Percentiles rank a stretch among this genome's conserved stretches.
Conservation (phyloP, 1,140 invertebrate species). For the Eumeta japonica region DNA sequence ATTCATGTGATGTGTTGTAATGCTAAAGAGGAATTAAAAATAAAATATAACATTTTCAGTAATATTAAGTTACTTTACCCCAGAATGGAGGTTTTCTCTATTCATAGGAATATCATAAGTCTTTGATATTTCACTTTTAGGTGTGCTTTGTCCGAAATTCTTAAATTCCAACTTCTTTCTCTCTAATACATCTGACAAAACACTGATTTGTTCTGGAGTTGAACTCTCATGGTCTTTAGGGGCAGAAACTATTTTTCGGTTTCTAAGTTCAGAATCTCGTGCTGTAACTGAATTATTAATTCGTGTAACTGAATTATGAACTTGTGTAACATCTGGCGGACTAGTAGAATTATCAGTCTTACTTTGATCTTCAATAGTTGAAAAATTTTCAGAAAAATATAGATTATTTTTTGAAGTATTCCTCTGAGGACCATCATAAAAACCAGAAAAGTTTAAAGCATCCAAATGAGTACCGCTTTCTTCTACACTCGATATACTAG, state of each 20-base stretch:
- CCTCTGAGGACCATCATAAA: slow-evolving; percentile 21
- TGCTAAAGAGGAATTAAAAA: too few relatives aligned
- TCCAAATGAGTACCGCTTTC: too few relatives aligned
- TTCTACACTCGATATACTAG: slow-evolving; percentile 40
- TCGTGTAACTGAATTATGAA: too few relatives aligned
- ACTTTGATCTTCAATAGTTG: slow-evolving; percentile 29
- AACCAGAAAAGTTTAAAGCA: background rate
- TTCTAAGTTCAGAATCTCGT: too few relatives aligned
- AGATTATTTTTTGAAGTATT: slow-evolving; percentile 47
- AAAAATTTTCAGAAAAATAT: slow-evolving; percentile 36
- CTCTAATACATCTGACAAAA: too few relatives aligned
- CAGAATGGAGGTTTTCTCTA: slow-evolving; percentile 24
- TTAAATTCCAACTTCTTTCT: too few relatives aligned
- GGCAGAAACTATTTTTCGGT: too few relatives aligned
- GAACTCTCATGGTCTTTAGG: too few relatives aligned
- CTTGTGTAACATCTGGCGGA: slow-evolving; percentile 27
- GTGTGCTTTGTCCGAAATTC: slow-evolving; percentile 23
- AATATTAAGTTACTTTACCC: slow-evolving; percentile 18
- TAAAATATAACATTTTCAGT: background rate
- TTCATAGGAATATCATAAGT: slow-evolving; percentile 14
- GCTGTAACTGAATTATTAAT: too few relatives aligned
- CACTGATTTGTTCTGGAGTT: too few relatives aligned
- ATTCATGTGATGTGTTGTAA: too few relatives aligned
- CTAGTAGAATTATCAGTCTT: slow-evolving; percentile 21
- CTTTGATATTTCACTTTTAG: slow-evolving; percentile 15